phyloP scores from a whole-genome alignment of 2,888 invertebrate genomes.

The Apocheima hispidaria region DNA sequence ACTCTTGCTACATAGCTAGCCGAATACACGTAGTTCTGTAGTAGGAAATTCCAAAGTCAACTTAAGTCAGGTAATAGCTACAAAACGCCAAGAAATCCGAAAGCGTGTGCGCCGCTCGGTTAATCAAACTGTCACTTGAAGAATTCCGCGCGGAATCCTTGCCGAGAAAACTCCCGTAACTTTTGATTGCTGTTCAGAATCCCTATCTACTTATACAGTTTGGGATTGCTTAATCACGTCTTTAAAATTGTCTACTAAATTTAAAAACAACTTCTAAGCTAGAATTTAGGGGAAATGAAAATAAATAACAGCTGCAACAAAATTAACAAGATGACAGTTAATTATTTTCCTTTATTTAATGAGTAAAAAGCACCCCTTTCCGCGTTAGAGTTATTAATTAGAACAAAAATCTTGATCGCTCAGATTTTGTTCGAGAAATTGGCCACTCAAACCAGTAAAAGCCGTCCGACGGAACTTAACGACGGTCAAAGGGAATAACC shows the following conservation, averaged over 20 bases:
- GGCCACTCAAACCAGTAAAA: slow-evolving; percentile 85
- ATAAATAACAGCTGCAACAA: slow-evolving; percentile 59
- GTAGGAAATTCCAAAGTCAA: slow-evolving; percentile 62
- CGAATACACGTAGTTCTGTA: slow-evolving; percentile 49
- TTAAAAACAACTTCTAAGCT: slow-evolving; percentile 43
- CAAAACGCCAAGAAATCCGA: slow-evolving; percentile 77
- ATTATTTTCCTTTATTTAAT: slow-evolving; percentile 72
- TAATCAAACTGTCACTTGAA: slow-evolving; percentile 86
- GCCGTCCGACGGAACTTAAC: slow-evolving; percentile 83
- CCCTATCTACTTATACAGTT: slow-evolving; percentile 76
- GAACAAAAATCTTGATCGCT: slow-evolving; percentile 84
- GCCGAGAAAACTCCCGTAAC: slow-evolving; percentile 82
- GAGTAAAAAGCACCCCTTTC: slow-evolving; percentile 69
- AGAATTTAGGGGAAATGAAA: slow-evolving; percentile 20
- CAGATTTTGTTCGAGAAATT: slow-evolving; percentile 83
- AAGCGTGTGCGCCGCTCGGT: slow-evolving; percentile 83
- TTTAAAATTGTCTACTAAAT: slow-evolving; percentile 53
- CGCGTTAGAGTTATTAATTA: slow-evolving; percentile 80
- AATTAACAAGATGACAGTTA: slow-evolving; percentile 64
- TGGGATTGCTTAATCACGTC: slow-evolving; percentile 79
- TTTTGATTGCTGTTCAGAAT: slow-evolving; percentile 82
- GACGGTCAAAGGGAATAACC: slow-evolving; percentile 86
- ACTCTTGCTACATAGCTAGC: slow-evolving; percentile 1
- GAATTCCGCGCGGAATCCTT: slow-evolving; percentile 84
- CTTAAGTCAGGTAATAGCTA: slow-evolving; percentile 70